phyloP scores from a whole-genome alignment of 2,113 vertebrate species.

The Dromas ardeola region DNA sequence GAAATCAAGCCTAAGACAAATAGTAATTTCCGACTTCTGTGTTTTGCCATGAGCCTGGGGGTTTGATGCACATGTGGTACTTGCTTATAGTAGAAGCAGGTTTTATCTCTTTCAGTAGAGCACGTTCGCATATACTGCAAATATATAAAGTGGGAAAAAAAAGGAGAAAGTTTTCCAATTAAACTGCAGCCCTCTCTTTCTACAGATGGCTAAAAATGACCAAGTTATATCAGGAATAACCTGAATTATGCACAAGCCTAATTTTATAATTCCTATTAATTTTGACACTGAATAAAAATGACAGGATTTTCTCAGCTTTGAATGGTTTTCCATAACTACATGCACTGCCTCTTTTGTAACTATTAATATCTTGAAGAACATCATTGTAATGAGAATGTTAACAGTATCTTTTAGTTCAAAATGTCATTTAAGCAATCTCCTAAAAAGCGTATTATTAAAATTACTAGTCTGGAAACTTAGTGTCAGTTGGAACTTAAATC shows the following conservation, averaged over 20 bases:
- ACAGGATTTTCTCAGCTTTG: neutral
- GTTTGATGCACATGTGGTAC: too few relatives aligned
- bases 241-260: conserved; percentile 49
- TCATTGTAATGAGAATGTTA: neutral
- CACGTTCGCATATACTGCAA: neutral
- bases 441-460: neutral
- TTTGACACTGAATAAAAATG: conserved; percentile 24
- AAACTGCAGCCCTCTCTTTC: neutral
- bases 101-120: neutral
- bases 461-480: neutral
- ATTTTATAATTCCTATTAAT: conserved; percentile 46
- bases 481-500: neutral
- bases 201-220: neutral
- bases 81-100: neutral
- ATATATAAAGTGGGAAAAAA: neutral
- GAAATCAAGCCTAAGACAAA: neutral
- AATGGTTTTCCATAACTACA: neutral
- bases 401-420: neutral
- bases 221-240: neutral
- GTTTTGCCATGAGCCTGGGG: neutral
- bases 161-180: neutral
- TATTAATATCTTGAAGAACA: conserved; percentile 4
- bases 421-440: neutral
- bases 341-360: neutral
- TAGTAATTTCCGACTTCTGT: neutral